These are phyloP conservation scores for Pseudomyrmex pallidus DNA, from an alignment of 1,140 invertebrate species.

Conservation along the genomic window DNA sequence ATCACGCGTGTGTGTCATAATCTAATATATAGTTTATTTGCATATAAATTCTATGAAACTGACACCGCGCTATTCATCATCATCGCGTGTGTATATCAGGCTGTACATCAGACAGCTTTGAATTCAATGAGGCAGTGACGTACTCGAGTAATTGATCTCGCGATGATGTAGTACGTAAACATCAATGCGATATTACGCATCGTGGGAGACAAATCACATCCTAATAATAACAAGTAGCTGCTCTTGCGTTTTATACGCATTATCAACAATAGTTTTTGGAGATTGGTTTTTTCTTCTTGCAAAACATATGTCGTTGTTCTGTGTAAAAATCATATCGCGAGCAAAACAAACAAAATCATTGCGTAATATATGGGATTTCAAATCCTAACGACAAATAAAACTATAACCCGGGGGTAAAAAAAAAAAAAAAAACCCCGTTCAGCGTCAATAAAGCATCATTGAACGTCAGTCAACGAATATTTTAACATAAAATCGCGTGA, in stretches of 20 bases:
- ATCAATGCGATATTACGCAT: not conserved
- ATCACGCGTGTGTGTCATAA: conserved; percentile 5
- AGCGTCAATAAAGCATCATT: conserved; percentile 23
- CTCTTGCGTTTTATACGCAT: too few relatives aligned
- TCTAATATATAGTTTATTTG: conserved; percentile 22
- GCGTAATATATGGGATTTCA: not conserved
- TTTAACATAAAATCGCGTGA: conserved; percentile 46
- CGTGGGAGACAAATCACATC: not conserved
- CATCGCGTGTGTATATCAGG: not conserved
- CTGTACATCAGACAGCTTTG: not conserved
- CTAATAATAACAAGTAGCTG: not conserved
- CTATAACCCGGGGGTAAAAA: not conserved
- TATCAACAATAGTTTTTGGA: too few relatives aligned
- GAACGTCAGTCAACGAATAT: conserved; percentile 24
- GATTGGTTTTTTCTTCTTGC: not conserved
- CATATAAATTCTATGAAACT: conserved; percentile 11
- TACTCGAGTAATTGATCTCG: not conserved
- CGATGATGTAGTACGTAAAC: not conserved
- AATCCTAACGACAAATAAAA: conserved; percentile 8
- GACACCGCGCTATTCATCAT: not conserved
- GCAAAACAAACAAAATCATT: not conserved
- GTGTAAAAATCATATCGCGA: too few relatives aligned
- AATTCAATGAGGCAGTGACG: conserved; percentile 26
- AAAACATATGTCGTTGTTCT: not conserved
- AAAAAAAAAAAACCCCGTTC: not conserved